Evolutionary conservation across 2,113 vertebrate species (phyloP), one percentile per base, ranked within the genome.

Genomic region (Myotis yumanensis): DNA sequence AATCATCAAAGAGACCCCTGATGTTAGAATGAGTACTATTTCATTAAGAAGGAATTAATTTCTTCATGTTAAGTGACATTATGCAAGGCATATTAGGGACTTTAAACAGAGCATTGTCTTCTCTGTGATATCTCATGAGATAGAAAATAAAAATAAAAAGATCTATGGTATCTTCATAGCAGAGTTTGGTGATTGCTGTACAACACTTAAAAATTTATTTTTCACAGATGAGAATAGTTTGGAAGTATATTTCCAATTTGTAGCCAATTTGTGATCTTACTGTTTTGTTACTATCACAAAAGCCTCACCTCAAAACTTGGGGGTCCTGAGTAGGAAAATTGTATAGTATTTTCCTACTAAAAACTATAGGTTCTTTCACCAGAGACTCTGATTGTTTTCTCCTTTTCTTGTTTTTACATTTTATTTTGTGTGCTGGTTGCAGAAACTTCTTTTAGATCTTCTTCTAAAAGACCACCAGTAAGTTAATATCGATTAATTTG

Each of bases 401-500:
- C 3, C 20, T 75, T 14, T 43, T 59, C 22, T 84, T 25, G 54
- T 35, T 71, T 93, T 73, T 32, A 35, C 57, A 17, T 73, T 62
- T 52, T 79, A 37, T 48, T 81, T 79, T 86, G 3, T 76, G 23
- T 86, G 11, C 25, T 94, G 18, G 4, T 68, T 90, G 15, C 72
- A 96, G 93, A 95, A 75, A 83, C 54, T 57, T 4, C 6, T 79
- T 73, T 57, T n/a, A 1, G 0, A 14, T 4, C 59, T 5, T 1
- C 46, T 0, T 7, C 52, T 0, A 0, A 23, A 0, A 0, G 48
- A 0, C 0, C 1, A 0, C 0, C 0, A 4, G 93, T 95, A 94
- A 93, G 92, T 96, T 93, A 52, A 66, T 59, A 77, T 11, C 10
- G 20, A 72, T 91, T 71, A 87, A 72, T 82, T 52, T 82, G n/a